Conservation (phyloP, 2,888 invertebrate genomes). For the Therioaphis trifolii region DNA sequence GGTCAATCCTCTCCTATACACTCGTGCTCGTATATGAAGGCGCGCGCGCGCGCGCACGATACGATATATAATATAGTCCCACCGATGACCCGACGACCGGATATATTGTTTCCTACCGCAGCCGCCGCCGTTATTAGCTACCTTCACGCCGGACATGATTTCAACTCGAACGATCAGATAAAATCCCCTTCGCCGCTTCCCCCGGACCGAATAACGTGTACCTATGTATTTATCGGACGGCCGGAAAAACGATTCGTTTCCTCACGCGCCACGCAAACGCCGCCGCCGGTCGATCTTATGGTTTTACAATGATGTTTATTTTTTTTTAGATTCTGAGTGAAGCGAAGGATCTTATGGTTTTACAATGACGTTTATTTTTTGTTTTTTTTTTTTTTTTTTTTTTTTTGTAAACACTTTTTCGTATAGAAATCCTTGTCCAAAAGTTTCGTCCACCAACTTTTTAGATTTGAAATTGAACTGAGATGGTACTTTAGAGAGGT, state of each 20-base stretch:
- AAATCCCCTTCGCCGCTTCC: not conserved
- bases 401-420: too few relatives aligned
- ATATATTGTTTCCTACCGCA: conserved; percentile 54
- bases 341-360: too few relatives aligned
- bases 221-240: not conserved
- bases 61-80: not conserved
- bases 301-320: too few relatives aligned
- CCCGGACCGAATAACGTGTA: not conserved
- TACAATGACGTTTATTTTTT: too few relatives aligned
- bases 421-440: too few relatives aligned
- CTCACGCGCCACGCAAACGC: too few relatives aligned
- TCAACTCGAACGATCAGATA: conserved; percentile 53
- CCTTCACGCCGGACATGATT: conserved; percentile 49
- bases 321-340: too few relatives aligned
- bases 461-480: too few relatives aligned
- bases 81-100: not conserved
- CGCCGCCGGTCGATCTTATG: too few relatives aligned
- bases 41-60: not conserved
- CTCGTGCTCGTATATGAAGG: not conserved
- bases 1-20: conserved; percentile 39
- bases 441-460: too few relatives aligned
- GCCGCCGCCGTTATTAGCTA: conserved; percentile 47
- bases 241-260: not conserved
- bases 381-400: too few relatives aligned
- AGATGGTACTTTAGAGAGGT: too few relatives aligned